These are phyloP conservation scores for Bombus superbus DNA, from an alignment of 1,140 invertebrate genomes.

Conservation along the genomic window DNA sequence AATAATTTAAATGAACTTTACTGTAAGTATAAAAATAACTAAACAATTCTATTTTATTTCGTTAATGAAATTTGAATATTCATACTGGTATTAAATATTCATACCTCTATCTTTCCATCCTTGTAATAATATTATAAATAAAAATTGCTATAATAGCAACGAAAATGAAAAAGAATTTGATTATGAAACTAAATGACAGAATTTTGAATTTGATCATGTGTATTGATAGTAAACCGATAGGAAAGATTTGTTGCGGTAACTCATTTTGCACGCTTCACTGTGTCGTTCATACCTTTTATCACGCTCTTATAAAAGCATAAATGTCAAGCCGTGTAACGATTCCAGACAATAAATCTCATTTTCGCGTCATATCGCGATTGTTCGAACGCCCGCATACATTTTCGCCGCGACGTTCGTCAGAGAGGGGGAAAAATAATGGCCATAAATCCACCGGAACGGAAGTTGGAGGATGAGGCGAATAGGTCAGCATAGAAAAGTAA, in stretches of 20 bases:
- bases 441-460: constrained; percentile 53
- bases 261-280: background rate
- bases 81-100: background rate
- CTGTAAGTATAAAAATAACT: background rate
- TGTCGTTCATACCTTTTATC: background rate
- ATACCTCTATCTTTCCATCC: background rate
- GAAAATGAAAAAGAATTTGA: background rate
- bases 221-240: background rate
- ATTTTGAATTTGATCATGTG: background rate
- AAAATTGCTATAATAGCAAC: background rate
- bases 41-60: background rate
- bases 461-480: constrained; percentile 16
- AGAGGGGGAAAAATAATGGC: constrained; percentile 50
- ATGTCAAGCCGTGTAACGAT: background rate
- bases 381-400: constrained; percentile 52
- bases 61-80: background rate
- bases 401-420: constrained; percentile 1
- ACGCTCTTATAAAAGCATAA: background rate
- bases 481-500: constrained; percentile 61
- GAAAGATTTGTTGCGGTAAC: background rate
- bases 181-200: background rate
- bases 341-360: constrained; percentile 45
- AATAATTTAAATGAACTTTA: background rate
- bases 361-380: constrained; percentile 54
- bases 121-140: background rate